Conservation (phyloP, 2,888 invertebrate species). For the Callyntrura sp. region DNA sequence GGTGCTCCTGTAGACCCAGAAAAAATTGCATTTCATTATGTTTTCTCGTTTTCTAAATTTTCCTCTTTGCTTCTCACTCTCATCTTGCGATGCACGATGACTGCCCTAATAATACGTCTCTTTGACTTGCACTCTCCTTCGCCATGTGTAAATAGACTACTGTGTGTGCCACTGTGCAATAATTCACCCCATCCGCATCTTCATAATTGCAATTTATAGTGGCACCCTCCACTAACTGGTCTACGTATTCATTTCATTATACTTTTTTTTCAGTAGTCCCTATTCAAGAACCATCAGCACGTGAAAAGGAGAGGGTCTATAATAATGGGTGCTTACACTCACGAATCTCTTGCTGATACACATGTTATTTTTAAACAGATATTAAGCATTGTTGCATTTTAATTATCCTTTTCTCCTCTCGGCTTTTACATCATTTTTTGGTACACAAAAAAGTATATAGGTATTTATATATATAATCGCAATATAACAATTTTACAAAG, state of each 20-base stretch:
- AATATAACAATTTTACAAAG: constrained; percentile 69
- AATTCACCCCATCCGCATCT: neutral
- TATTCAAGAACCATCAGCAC: constrained; percentile 26
- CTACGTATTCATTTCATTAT: neutral
- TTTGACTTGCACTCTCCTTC: constrained; percentile 45
- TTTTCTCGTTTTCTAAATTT: neutral
- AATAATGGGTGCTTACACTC: neutral
- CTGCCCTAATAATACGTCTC: constrained; percentile 45
- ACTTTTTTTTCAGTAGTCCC: neutral
- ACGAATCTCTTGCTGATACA: neutral
- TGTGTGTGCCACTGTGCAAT: neutral
- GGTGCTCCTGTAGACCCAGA: neutral
- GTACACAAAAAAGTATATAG: constrained; percentile 39
- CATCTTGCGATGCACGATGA: constrained; percentile 8
- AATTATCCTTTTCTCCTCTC: constrained; percentile 51
- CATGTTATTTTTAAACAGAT: constrained; percentile 42
- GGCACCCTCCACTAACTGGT: neutral
- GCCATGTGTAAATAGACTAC: neutral
- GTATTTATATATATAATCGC: constrained; percentile 57
- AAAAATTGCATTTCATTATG: constrained; percentile 26
- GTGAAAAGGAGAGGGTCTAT: neutral
- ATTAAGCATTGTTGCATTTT: constrained; percentile 69
- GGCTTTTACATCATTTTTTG: constrained; percentile 54
- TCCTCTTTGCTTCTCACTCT: neutral
- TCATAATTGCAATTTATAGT: constrained; percentile 33